A percentile compares a stretch with the other conserved stretches of the same genome.
These are phyloP conservation scores for Heterohyrax brucei DNA, from an alignment of 2,797 vertebrate genomes.

Conservation along the genomic window DNA sequence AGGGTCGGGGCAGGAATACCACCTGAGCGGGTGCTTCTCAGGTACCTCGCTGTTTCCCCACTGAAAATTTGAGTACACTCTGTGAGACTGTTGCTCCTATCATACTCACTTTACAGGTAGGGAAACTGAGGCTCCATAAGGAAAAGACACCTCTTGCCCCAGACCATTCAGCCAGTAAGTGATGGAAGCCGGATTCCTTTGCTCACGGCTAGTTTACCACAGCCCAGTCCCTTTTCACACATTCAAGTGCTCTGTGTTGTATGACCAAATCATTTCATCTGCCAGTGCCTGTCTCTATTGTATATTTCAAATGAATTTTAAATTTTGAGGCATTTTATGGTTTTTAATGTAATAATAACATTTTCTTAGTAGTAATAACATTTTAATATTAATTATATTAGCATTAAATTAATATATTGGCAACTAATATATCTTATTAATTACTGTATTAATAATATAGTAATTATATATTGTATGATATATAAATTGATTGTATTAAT, in stretches of 20 bases:
- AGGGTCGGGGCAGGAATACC: fast-evolving
- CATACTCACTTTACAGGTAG: neutral
- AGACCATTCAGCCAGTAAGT: neutral
- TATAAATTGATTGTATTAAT: no score
- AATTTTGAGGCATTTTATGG: neutral
- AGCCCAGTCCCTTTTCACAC: neutral
- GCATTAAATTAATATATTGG: no score
- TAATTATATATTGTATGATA: no score
- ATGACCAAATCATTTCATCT: neutral
- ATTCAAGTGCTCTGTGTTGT: neutral
- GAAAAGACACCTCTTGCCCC: neutral
- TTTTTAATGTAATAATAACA: neutral
- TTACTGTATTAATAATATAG: no score
- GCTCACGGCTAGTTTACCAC: neutral
- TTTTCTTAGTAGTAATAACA: neutral
- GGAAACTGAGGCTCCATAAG: neutral
- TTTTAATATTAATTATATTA: no score
- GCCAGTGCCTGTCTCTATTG: fast-evolving
- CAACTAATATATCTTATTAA: no score
- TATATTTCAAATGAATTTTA: neutral
- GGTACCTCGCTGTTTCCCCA: neutral
- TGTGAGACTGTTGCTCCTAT: neutral
- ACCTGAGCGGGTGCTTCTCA: no score
- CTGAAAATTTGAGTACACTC: fast-evolving
- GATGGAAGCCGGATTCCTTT: neutral